Percentiles rank a stretch among this genome's conserved stretches.
Conservation (phyloP, 2,888 invertebrate species). For the Drosophila cognata region DNA sequence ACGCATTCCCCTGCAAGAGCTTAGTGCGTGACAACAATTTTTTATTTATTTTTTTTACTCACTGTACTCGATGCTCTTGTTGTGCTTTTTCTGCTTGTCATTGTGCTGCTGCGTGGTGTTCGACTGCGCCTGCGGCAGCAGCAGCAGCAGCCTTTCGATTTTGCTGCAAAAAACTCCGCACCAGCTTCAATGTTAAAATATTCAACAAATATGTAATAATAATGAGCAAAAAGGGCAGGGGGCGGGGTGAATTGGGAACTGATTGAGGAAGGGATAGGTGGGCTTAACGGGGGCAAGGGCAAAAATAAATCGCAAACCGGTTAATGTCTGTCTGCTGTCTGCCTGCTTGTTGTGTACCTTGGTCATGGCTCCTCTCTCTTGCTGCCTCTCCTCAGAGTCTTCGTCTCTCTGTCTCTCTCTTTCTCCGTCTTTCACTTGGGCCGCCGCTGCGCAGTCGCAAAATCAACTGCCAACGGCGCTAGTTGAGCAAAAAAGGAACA, state of each 20-base stretch:
- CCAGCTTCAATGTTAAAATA: constrained; percentile 61
- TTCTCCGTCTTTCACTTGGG: constrained; percentile 22
- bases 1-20: not conserved
- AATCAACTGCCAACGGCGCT: constrained; percentile 64
- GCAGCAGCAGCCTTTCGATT: constrained; percentile 38
- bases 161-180: constrained; percentile 33
- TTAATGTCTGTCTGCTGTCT: constrained; percentile 48
- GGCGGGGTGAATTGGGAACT: constrained; percentile 3
- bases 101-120: constrained; percentile 28
- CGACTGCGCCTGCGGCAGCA: constrained; percentile 32
- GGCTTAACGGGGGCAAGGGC: constrained; percentile 48
- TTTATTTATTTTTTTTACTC: not conserved
- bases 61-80: constrained; percentile 20
- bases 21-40: constrained; percentile 9
- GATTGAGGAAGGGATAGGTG: constrained; percentile 9
- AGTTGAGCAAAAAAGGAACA: constrained; percentile 68
- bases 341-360: constrained; percentile 31
- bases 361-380: constrained; percentile 24
- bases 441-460: constrained; percentile 65
- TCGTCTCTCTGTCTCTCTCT: constrained; percentile 8
- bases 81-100: constrained; percentile 39
- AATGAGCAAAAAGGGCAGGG: constrained; percentile 44
- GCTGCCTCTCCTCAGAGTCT: not conserved
- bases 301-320: constrained; percentile 78
- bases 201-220: constrained; percentile 73